Conservation (phyloP, 2,113 vertebrate species). For the Tinamus guttatus region DNA sequence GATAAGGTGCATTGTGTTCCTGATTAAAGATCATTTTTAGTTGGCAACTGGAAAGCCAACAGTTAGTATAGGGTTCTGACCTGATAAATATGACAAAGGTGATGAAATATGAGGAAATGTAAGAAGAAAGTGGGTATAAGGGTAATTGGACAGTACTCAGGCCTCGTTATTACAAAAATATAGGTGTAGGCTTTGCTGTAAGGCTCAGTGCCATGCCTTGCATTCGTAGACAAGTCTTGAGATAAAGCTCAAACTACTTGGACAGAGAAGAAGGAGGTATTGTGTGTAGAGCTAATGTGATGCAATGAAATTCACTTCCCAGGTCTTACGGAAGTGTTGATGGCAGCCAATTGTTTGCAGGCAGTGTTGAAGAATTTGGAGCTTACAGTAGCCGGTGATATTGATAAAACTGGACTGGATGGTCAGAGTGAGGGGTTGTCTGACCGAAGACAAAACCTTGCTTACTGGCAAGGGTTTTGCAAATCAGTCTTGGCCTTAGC, state of each 20-base stretch:
- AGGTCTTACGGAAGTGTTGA: background rate
- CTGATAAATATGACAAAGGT: background rate
- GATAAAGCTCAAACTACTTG: background rate
- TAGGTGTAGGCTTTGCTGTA: background rate
- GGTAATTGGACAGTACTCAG: background rate
- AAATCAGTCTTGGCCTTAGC: background rate
- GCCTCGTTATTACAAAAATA: background rate
- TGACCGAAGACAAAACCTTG: background rate
- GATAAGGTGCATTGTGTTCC: background rate
- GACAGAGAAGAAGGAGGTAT: background rate
- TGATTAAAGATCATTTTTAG: background rate
- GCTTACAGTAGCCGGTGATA: background rate
- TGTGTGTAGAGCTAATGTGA: background rate
- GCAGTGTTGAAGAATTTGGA: background rate
- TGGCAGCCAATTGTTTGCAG: too few relatives aligned
- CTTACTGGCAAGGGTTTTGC: rapidly evolving
- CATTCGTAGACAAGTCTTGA: background rate
- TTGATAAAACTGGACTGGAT: background rate
- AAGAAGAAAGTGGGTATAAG: background rate
- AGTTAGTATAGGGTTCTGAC: background rate
- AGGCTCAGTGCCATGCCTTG: background rate
- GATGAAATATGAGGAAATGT: background rate
- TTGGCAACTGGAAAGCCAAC: background rate
- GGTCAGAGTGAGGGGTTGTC: background rate
- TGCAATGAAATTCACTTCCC: background rate